Percentiles rank a stretch among this genome's conserved stretches.
phyloP scores from a whole-genome alignment of 2,888 invertebrate species.

The Teleiodes luculella region DNA sequence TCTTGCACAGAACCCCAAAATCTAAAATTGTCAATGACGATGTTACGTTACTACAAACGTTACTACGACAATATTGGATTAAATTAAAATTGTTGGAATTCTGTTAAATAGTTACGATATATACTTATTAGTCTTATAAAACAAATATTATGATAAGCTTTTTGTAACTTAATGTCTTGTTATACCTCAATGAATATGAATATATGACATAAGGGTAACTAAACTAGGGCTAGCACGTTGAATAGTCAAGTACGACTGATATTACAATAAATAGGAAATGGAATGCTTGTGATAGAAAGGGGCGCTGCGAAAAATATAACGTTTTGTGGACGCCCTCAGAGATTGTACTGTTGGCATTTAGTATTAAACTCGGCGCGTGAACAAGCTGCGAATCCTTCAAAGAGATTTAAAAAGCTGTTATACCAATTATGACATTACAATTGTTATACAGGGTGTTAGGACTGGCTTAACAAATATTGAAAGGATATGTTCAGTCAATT shows the following conservation, averaged over 20 bases:
- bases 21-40: neutral
- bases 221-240: conserved; percentile 12
- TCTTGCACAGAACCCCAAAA: neutral
- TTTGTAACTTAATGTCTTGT: conserved; percentile 3
- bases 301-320: conserved; percentile 22
- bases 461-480: no score
- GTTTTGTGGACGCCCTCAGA: conserved; percentile 5
- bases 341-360: conserved; percentile 49
- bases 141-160: conserved; percentile 9
- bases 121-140: conserved; percentile 15
- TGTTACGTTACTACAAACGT: conserved; percentile 14
- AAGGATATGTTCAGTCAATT: no score
- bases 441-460: no score
- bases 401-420: conserved; percentile 7
- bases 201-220: neutral
- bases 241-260: conserved; percentile 44
- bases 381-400: conserved; percentile 23
- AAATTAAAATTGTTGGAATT: conserved; percentile 17
- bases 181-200: conserved; percentile 20
- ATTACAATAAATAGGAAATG: conserved; percentile 37
- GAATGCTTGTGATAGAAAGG: conserved; percentile 48
- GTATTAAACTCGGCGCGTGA: conserved; percentile 46
- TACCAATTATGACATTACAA: no score
- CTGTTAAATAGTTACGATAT: conserved; percentile 11
- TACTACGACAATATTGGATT: conserved; percentile 22